Base-by-base conservation (phyloP, 2,797 vertebrate species). In the Gadopsis marmoratus region DNA sequence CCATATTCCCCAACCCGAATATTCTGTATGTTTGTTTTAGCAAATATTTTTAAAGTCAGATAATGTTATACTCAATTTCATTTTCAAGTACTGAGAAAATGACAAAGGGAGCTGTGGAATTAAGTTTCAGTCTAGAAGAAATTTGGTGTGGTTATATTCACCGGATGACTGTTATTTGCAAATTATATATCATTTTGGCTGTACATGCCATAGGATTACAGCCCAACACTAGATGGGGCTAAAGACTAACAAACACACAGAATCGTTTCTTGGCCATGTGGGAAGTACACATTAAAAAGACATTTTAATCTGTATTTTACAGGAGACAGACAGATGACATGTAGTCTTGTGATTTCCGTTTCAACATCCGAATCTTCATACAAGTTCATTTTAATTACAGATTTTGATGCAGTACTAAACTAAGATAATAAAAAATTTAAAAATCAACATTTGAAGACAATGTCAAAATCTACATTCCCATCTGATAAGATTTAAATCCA, bases 221-320 rank as follows among this genome's bases (percentile, higher is more conserved):
- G 43, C 10, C 58, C n/a, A 77, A 83, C 93, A 92, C 91, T 87
- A 93, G 93, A 90, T 91, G 94, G 90, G 50, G 92, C 81, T 90
- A 89, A 90, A 86, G 80, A 69, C 82, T 81, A 72, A 84, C 43
- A 83, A 56, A 85, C 71, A 35, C 75, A 31, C n/a, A 70, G 14
- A 33, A 16, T 53, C 1, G 51, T 17, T 7, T 51, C 39, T 54
- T 45, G 5, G 48, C 4, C n/a, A 43, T 17, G 72, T 7, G 60
- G 33, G 43, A 39, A 64, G 13, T 33, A 48, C 31, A 41, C 21
- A 31, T 47, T 60, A 17, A n/a, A 61, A 35, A 47, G n/a, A 13
- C 21, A 43, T 54, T 45, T 43, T 3, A 41, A 41, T 53, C 23
- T 80, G 39, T 65, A 43, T 50, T 73, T 76, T 12, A 77, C 47